Percentiles rank a stretch among this genome's conserved stretches.
Conservation (phyloP, 2,888 invertebrate genomes). For the Lochmaea capreae region DNA sequence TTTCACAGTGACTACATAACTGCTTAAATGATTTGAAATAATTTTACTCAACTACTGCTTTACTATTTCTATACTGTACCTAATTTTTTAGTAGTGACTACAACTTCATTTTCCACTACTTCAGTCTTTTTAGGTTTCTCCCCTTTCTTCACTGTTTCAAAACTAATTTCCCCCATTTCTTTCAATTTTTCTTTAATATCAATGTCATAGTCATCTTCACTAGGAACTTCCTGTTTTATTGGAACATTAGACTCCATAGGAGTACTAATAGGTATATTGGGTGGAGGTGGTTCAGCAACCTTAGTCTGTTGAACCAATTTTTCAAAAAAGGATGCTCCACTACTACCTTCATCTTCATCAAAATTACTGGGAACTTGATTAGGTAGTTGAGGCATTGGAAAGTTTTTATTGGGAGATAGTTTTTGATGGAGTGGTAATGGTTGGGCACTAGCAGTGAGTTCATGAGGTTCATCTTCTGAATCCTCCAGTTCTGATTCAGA, state of each 20-base stretch:
- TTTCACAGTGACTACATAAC: too few relatives aligned
- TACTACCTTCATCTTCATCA: constrained; percentile 60
- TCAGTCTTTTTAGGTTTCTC: constrained; percentile 63
- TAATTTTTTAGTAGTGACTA: constrained; percentile 72
- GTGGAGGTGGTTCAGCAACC: constrained; percentile 38
- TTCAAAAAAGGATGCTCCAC: constrained; percentile 62
- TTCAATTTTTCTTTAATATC: constrained; percentile 73
- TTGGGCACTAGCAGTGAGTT: constrained; percentile 45
- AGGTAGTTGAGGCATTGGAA: constrained; percentile 19
- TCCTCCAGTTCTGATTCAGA: constrained; percentile 60
- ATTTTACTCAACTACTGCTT: too few relatives aligned
- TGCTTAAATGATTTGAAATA: too few relatives aligned
- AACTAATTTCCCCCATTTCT: constrained; percentile 71
- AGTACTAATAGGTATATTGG: constrained; percentile 37
- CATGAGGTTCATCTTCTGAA: constrained; percentile 65
- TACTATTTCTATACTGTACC: constrained; percentile 41
- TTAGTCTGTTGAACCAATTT: constrained; percentile 59
- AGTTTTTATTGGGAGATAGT: constrained; percentile 45
- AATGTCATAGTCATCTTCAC: constrained; percentile 66
- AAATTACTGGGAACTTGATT: constrained; percentile 27
- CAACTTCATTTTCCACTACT: constrained; percentile 80
- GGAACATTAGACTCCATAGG: constrained; percentile 15
- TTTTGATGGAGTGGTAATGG: constrained; percentile 38
- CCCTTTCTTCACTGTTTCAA: constrained; percentile 65
- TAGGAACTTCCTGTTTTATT: constrained; percentile 40